Conservation (phyloP, 2,888 invertebrate genomes). For the Ornithoptera alexandrae region DNA sequence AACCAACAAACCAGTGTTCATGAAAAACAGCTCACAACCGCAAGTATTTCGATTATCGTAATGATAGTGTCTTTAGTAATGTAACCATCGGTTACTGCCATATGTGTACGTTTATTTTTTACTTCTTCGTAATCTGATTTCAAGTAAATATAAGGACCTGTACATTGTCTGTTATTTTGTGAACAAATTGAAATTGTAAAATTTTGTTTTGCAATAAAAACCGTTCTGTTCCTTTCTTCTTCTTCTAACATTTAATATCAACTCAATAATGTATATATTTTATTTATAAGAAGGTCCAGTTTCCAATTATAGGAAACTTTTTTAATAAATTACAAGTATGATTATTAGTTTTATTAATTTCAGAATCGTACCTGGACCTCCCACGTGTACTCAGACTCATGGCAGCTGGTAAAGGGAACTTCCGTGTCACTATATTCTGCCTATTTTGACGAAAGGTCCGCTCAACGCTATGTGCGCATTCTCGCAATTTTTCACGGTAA, state of each 20-base stretch:
- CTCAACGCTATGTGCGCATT: slow-evolving; percentile 66
- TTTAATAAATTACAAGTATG: background rate
- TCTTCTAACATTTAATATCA: background rate
- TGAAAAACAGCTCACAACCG: slow-evolving; percentile 28
- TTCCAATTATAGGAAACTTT: background rate
- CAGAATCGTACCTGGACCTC: slow-evolving; percentile 65
- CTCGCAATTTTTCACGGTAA: slow-evolving; percentile 67
- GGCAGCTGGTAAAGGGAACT: slow-evolving; percentile 67
- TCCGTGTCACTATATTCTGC: slow-evolving; percentile 74
- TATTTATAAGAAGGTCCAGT: too few relatives aligned
- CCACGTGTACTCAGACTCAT: slow-evolving; percentile 42
- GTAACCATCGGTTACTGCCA: slow-evolving; percentile 20
- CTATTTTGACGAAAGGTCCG: slow-evolving; percentile 73
- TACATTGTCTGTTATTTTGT: background rate
- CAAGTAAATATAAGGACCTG: slow-evolving; percentile 1
- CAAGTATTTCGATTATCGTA: slow-evolving; percentile 30
- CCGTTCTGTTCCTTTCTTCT: background rate
- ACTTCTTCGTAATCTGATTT: slow-evolving; percentile 22
- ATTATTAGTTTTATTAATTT: slow-evolving; percentile 28
- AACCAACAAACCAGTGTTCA: slow-evolving; percentile 11
- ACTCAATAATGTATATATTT: background rate
- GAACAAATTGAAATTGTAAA: background rate
- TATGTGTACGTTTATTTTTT: slow-evolving; percentile 23
- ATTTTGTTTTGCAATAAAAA: background rate
- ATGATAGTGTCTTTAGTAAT: slow-evolving; percentile 29